Evolutionary conservation across 2,113 vertebrate species (phyloP).

Genomic region (Meriones unguiculatus): DNA sequence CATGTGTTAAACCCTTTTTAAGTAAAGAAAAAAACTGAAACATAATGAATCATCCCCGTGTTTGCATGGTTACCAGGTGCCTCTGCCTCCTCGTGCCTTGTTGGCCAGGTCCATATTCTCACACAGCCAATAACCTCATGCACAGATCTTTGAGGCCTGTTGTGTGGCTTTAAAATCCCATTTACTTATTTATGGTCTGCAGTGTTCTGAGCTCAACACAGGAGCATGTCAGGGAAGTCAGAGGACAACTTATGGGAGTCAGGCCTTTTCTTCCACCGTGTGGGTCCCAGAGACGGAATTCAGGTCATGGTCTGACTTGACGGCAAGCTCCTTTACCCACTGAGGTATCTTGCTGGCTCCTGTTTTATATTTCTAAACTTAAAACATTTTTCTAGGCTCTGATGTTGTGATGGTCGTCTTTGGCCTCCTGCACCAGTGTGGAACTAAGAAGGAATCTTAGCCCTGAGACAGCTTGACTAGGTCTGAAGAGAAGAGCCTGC

Average conservation of each 20-base stretch:
- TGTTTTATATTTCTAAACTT: background rate
- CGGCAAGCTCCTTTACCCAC: background rate
- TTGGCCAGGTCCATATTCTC: background rate
- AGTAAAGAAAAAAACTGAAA: background rate
- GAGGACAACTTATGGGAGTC: background rate
- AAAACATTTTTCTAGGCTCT: background rate
- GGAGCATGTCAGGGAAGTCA: background rate
- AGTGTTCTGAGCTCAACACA: no score
- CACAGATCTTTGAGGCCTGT: background rate
- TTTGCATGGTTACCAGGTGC: background rate
- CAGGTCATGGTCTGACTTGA: background rate
- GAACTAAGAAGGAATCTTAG: background rate
- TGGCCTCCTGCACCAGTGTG: background rate
- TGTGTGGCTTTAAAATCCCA: background rate
- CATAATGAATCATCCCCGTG: background rate
- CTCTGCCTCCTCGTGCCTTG: background rate
- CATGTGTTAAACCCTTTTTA: background rate
- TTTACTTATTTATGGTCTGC: background rate
- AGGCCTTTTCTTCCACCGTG: background rate
- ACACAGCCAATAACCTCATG: background rate
- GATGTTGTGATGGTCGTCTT: background rate
- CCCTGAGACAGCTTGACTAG: background rate
- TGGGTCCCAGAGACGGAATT: background rate
- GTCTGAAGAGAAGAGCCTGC: background rate
- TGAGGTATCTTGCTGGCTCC: background rate